phyloP scores from a whole-genome alignment of 2,888 invertebrate species.

The Drosophila hamatofila region DNA sequence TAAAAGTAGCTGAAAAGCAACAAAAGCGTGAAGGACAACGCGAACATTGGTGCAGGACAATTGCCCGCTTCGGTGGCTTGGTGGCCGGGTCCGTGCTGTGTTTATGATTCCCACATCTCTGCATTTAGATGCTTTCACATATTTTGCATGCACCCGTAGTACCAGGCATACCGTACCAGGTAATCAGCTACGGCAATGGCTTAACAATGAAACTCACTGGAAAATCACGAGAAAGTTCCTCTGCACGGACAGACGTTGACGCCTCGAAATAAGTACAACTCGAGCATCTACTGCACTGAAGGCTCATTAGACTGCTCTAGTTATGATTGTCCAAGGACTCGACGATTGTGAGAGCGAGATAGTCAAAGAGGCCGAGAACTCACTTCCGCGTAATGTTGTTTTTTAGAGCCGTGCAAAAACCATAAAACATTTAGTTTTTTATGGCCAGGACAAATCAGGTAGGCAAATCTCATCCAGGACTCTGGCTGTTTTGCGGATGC shows the following conservation, averaged over 20 bases:
- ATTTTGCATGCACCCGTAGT: conserved; percentile 30
- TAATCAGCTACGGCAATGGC: conserved; percentile 40
- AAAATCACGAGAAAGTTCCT: conserved; percentile 71
- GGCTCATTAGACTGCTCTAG: conserved; percentile 62
- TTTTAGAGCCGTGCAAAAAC: conserved; percentile 40
- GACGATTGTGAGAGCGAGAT: conserved; percentile 9
- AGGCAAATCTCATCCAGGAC: background rate
- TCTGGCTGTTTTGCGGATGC: conserved; percentile 10
- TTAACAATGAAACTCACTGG: conserved; percentile 74
- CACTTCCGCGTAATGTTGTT: conserved; percentile 72
- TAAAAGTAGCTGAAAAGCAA: conserved; percentile 68
- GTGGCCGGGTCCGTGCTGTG: conserved; percentile 13
- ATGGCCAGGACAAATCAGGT: conserved; percentile 42
- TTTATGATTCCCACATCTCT: conserved; percentile 44
- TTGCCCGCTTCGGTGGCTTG: conserved; percentile 43
- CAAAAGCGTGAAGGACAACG: conserved; percentile 72
- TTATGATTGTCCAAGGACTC: conserved; percentile 62
- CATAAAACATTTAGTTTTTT: conserved; percentile 76
- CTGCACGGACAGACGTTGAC: conserved; percentile 5
- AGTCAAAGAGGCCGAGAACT: conserved; percentile 17
- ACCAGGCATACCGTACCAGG: conserved; percentile 37
- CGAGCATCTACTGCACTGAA: conserved; percentile 11
- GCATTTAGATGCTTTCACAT: background rate
- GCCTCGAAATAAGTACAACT: conserved; percentile 23
- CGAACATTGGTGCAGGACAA: conserved; percentile 59